Evolutionary conservation across 1,140 invertebrate species (phyloP).

Genomic region (Dreissena rostriformis): DNA sequence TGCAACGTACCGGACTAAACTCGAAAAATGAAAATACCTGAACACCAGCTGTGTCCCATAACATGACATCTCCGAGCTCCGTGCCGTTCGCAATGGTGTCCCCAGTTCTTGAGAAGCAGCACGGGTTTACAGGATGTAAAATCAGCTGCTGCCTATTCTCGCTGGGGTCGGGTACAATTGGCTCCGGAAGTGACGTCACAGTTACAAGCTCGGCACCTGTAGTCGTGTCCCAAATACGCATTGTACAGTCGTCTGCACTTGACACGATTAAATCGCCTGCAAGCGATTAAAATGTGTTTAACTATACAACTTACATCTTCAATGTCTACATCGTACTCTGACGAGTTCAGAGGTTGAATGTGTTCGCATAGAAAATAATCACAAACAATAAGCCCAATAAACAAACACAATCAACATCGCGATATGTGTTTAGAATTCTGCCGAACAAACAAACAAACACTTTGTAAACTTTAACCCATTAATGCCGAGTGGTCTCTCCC

Average conservation of each 20-base stretch:
- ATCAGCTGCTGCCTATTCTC: slow-evolving; percentile 22
- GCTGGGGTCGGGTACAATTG: slow-evolving; percentile 29
- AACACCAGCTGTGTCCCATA: slow-evolving; percentile 41
- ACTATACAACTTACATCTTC: no score
- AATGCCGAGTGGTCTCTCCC: no score
- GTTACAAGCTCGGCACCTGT: slow-evolving; percentile 48
- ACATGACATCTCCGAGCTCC: slow-evolving; percentile 44
- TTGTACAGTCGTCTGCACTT: slow-evolving; percentile 33
- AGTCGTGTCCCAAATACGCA: slow-evolving; percentile 49
- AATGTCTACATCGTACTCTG: no score
- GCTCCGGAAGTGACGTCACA: slow-evolving; percentile 45
- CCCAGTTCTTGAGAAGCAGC: slow-evolving; percentile 33
- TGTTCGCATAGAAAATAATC: no score
- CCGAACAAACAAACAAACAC: no score
- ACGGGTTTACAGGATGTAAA: slow-evolving; percentile 48
- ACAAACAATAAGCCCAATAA: no score
- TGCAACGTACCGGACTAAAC: no score
- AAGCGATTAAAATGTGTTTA: not conserved
- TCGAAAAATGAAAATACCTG: slow-evolving; percentile 10
- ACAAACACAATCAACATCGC: no score
- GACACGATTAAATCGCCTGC: slow-evolving; percentile 44
- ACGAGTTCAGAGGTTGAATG: no score
- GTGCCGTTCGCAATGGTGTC: slow-evolving; percentile 44
- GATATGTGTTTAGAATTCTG: no score
- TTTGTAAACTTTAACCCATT: no score